These are phyloP conservation scores for Eueides isabella DNA, from an alignment of 1,140 invertebrate genomes.

Conservation along the genomic window DNA sequence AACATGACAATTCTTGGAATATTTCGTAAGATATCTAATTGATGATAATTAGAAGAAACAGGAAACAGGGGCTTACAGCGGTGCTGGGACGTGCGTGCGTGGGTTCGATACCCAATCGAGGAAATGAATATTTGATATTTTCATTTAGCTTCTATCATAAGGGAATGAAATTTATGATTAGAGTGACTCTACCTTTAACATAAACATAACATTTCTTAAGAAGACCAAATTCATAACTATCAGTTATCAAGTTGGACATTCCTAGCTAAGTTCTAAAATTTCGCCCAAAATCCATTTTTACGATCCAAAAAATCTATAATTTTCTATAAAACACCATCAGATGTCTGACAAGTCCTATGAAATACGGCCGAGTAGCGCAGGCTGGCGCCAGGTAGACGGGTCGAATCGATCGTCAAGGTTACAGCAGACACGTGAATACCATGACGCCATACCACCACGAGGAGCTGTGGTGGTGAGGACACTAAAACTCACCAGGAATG, in stretches of 20 bases:
- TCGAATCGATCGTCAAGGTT: slow-evolving; percentile 49
- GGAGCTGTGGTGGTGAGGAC: background rate
- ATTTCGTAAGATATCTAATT: slow-evolving; percentile 18
- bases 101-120: too few relatives aligned
- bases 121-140: too few relatives aligned
- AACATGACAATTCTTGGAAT: slow-evolving; percentile 11
- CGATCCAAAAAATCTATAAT: background rate
- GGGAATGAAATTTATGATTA: too few relatives aligned
- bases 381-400: slow-evolving; percentile 43
- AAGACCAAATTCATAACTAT: background rate
- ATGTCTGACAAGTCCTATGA: slow-evolving; percentile 38
- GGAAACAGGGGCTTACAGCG: too few relatives aligned
- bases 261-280: background rate
- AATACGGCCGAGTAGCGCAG: slow-evolving; percentile 37
- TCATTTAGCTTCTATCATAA: too few relatives aligned
- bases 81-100: too few relatives aligned
- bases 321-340: slow-evolving; percentile 29
- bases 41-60: background rate
- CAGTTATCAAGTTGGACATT: background rate
- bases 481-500: background rate
- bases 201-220: too few relatives aligned
- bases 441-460: slow-evolving; percentile 26
- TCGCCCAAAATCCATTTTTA: background rate
- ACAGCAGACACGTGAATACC: slow-evolving; percentile 44
- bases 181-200: too few relatives aligned